Conservation (phyloP, 1,140 invertebrate genomes). For the Linepithema humile region DNA sequence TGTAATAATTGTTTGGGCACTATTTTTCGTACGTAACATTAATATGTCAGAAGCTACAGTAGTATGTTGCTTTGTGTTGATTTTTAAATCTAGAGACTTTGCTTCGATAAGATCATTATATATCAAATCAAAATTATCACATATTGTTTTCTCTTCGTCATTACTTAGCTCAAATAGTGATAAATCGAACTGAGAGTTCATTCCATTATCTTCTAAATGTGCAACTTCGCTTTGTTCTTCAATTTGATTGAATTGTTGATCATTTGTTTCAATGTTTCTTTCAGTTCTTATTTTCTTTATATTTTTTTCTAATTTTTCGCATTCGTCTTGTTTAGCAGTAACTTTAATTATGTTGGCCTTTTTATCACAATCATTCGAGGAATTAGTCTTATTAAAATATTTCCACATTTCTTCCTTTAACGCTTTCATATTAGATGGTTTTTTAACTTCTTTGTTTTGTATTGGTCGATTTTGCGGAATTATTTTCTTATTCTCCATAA, state of each 20-base stretch:
- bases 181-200: slow-evolving; percentile 2
- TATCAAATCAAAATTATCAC: background rate
- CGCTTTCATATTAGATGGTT: slow-evolving; percentile 49
- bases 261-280: slow-evolving; percentile 25
- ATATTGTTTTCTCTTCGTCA: background rate
- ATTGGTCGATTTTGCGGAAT: background rate
- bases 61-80: background rate
- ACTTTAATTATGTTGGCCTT: background rate
- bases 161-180: background rate
- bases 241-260: slow-evolving; percentile 52
- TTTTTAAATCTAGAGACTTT: background rate
- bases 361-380: background rate
- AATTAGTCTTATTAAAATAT: slow-evolving; percentile 74
- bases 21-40: background rate
- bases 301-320: background rate
- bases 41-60: background rate
- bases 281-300: slow-evolving; percentile 3
- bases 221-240: slow-evolving; percentile 15
- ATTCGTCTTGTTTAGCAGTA: background rate
- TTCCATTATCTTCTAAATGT: background rate
- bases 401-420: slow-evolving; percentile 78
- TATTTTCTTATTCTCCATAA: slow-evolving; percentile 58
- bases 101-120: background rate
- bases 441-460: background rate
- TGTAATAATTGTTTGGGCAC: background rate